A percentile compares a stretch with the other conserved stretches of the same genome.
phyloP scores from a whole-genome alignment of 2,113 vertebrate species.

The Paramisgurnus dabryanus region DNA sequence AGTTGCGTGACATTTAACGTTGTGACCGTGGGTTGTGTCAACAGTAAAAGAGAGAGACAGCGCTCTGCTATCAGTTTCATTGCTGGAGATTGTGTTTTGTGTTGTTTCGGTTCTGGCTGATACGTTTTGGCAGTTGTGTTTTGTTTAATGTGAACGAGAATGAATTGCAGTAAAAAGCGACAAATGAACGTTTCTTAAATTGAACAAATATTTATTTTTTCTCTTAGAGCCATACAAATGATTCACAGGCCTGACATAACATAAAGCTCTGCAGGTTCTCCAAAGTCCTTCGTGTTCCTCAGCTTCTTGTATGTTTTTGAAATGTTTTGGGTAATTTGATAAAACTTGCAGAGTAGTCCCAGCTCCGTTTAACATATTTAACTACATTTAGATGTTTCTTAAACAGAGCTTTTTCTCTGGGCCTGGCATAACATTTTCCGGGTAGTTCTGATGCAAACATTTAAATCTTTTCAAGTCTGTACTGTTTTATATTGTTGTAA shows the following conservation, averaged over 20 bases:
- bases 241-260: no score
- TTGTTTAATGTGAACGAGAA: neutral
- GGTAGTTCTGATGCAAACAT: no score
- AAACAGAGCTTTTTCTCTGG: no score
- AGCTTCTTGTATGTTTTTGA: neutral
- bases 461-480: no score
- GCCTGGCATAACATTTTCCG: no score
- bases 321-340: neutral
- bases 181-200: neutral
- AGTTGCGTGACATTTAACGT: neutral
- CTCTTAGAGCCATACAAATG: neutral
- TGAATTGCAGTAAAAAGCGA: neutral
- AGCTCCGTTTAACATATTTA: no score
- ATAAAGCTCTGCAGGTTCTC: no score
- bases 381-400: no score
- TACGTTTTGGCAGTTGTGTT: neutral
- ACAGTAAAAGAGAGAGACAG: conserved; percentile 5
- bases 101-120: neutral
- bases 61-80: neutral
- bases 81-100: neutral
- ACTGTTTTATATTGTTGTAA: no score
- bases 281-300: no score
- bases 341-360: no score
- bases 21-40: neutral
- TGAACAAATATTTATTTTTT: neutral